Evolutionary conservation across 2,888 invertebrate species (phyloP), one percentile per base, ranked within the genome.

Genomic region (Zygogramma bicolorata): DNA sequence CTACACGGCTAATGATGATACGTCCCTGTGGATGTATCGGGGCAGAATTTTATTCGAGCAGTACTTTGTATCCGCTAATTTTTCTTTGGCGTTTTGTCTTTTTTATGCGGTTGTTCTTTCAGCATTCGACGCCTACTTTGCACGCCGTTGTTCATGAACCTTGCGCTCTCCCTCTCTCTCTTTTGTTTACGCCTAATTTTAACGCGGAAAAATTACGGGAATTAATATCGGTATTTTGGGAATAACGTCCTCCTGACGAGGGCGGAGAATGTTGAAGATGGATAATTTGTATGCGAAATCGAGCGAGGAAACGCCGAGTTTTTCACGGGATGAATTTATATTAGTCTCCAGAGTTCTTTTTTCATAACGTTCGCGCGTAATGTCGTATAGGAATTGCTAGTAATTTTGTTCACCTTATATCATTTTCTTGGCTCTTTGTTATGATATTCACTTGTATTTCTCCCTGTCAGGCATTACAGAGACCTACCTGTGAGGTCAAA

Each of bases 1-100:
- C 82, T 82, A 82, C 83, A 82, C 81, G 80, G 82, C 83, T 84
- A 84, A 84, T 83, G 84, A 81, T 83, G 81, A 84, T 84, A 81
- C 79, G 80, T 83, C 83, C 82, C 83, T 70, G 81, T 79, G 79
- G 83, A 82, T 83, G 79, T 84, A 83, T 83, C 82, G 82, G 82
- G 80, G 81, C 80, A 77, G 82, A 81, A 83, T 82, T 83, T 82
- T 83, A 82, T 83, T 83, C 82, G 81, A 83, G 82, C 82, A 80
- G 83, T 81, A 80, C 82, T 83, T 81, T 81, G 81, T 84, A 83
- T 83, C 83, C 83, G 81, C 83, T 82, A 83, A 84, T 84, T 84
- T 84, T 84, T 84, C 81, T 83, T 80, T 75, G 60, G 61, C 65
- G 68, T 67, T 71, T 57, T 38, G 68, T 68, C 68, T 68, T 71